Percentiles rank a stretch among this genome's conserved stretches.
These are phyloP conservation scores for Limnodromus scolopaceus DNA, from an alignment of 2,797 vertebrate genomes.

Conservation along the genomic window DNA sequence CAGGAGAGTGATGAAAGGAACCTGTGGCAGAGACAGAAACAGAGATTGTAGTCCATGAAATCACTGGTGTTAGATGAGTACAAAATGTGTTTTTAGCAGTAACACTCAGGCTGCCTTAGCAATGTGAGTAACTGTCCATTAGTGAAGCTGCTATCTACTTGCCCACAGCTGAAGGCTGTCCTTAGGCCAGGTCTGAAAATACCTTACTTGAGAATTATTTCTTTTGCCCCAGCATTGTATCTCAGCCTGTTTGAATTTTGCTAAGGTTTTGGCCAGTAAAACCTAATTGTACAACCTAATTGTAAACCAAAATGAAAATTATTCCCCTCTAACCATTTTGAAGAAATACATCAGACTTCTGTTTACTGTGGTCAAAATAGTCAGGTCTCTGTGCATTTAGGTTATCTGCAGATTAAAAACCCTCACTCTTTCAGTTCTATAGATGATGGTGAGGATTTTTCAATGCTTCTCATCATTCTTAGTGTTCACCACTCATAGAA, in stretches of 20 bases:
- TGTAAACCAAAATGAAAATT: background rate
- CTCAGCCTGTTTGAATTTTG: background rate
- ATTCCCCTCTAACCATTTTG: background rate
- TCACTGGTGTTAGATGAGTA: background rate
- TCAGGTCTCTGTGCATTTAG: background rate
- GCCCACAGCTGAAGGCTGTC: background rate
- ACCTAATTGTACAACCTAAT: background rate
- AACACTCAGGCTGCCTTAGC: background rate
- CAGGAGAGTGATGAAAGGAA: background rate
- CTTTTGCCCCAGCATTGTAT: background rate
- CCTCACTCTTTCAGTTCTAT: background rate
- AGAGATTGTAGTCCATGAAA: background rate
- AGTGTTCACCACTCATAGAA: background rate
- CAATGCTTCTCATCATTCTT: background rate
- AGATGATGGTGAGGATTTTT: background rate
- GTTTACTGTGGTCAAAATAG: background rate
- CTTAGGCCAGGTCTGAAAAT: background rate
- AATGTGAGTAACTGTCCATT: background rate
- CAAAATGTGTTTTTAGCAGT: background rate
- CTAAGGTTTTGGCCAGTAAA: background rate
- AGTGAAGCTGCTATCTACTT: background rate
- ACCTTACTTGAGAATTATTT: background rate
- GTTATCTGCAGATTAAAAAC: background rate
- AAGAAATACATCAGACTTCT: background rate
- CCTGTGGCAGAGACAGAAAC: background rate